Evolutionary conservation across 2,888 invertebrate genomes (phyloP).

Genomic region (Hyalella azteca): DNA sequence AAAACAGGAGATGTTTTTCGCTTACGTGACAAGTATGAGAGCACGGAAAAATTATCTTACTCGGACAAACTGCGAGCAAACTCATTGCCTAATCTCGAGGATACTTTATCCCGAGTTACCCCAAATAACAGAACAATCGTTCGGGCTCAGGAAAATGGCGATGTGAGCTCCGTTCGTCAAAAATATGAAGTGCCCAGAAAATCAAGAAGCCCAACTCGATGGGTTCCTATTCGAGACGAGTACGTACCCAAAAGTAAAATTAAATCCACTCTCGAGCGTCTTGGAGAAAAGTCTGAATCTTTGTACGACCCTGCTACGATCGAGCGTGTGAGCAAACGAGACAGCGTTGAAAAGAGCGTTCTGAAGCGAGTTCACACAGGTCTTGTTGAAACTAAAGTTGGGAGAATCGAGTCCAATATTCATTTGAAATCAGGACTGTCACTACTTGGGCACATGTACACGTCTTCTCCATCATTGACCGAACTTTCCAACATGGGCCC

Average conservation of each 20-base stretch:
- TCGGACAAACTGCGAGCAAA: constrained; percentile 45
- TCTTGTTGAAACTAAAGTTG: constrained; percentile 50
- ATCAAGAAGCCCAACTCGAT: constrained; percentile 52
- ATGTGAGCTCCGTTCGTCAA: constrained; percentile 49
- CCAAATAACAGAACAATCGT: constrained; percentile 50
- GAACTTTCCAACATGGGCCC: constrained; percentile 51
- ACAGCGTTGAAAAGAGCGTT: constrained; percentile 54
- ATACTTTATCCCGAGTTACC: constrained; percentile 49
- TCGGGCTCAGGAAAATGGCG: constrained; percentile 53
- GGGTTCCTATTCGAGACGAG: constrained; percentile 53
- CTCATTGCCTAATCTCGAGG: constrained; percentile 50
- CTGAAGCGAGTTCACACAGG: constrained; percentile 53
- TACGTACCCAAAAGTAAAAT: constrained; percentile 55
- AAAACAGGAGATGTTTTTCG: constrained; percentile 56
- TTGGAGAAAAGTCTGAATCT: constrained; percentile 46
- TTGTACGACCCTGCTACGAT: constrained; percentile 52
- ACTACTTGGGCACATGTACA: constrained; percentile 58
- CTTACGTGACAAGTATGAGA: constrained; percentile 51
- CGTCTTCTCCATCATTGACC: constrained; percentile 54
- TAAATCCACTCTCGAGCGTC: constrained; percentile 46
- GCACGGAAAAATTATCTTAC: constrained; percentile 33
- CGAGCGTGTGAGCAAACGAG: constrained; percentile 47
- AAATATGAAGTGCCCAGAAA: constrained; percentile 52
- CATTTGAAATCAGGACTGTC: constrained; percentile 45
- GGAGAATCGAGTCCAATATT: constrained; percentile 43